A percentile compares a stretch with the other conserved stretches of the same genome.
Conservation (phyloP, 2,797 vertebrate species). For the Anguilla marmorata region DNA sequence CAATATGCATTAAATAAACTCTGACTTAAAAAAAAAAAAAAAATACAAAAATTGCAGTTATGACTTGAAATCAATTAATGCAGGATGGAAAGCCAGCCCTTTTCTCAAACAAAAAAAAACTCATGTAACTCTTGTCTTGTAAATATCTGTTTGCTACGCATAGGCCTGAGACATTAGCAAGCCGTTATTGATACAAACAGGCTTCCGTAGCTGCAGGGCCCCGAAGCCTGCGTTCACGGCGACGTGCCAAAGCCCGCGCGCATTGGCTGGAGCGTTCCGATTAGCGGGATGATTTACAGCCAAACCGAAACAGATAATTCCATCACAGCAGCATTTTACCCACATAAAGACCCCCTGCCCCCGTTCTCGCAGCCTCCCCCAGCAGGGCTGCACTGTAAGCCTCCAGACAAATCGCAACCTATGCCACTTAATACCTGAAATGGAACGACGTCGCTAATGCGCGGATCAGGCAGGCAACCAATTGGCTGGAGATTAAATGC, state of each 20-base stretch:
- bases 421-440: constrained; percentile 39
- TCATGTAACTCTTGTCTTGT: constrained; percentile 46
- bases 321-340: constrained; percentile 82
- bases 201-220: constrained; percentile 64
- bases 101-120: constrained; percentile 24
- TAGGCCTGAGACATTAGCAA: constrained; percentile 56
- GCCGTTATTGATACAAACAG: constrained; percentile 66
- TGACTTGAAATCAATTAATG: constrained; percentile 36
- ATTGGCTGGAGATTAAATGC: constrained; percentile 86
- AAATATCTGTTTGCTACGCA: constrained; percentile 55
- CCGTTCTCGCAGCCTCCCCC: constrained; percentile 33
- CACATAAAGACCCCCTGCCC: constrained; percentile 77
- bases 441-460: constrained; percentile 67
- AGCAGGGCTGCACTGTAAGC: constrained; percentile 53
- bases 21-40: neutral
- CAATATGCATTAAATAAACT: neutral
- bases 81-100: constrained; percentile 16
- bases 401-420: constrained; percentile 60
- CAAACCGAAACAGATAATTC: constrained; percentile 79
- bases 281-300: constrained; percentile 84
- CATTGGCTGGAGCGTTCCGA: constrained; percentile 80
- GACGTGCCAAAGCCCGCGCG: constrained; percentile 71
- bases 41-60: constrained; percentile 14
- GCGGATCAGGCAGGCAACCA: constrained; percentile 79
- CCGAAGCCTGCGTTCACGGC: constrained; percentile 53